phyloP scores from a whole-genome alignment of 2,113 vertebrate genomes.

The Mungos mungo region DNA sequence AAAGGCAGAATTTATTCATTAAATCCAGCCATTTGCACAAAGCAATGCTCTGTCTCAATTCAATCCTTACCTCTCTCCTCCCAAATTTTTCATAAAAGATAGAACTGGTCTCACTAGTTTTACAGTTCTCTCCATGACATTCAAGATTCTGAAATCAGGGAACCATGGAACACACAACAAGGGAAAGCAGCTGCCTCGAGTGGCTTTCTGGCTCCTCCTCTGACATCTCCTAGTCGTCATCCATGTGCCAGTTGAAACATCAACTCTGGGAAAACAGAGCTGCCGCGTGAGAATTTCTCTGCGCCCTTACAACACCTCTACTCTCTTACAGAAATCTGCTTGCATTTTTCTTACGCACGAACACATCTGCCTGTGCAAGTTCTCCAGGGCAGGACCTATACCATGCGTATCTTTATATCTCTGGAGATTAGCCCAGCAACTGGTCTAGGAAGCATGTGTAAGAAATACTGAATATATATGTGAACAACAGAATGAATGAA shows the following conservation, averaged over 20 bases:
- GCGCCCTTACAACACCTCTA: neutral
- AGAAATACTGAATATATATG: neutral
- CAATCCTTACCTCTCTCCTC: neutral
- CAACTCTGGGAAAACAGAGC: neutral
- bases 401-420: neutral
- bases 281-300: neutral
- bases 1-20: slow-evolving; percentile 1
- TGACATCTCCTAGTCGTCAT: neutral
- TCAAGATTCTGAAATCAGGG: neutral
- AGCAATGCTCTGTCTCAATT: slow-evolving; percentile 17
- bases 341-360: neutral
- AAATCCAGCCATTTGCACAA: neutral
- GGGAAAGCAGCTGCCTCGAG: neutral
- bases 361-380: neutral
- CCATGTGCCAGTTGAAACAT: neutral
- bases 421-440: neutral
- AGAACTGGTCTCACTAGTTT: neutral
- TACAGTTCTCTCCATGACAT: neutral
- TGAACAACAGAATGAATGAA: neutral
- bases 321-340: neutral
- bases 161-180: neutral
- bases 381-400: neutral
- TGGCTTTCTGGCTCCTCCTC: neutral
- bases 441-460: neutral
- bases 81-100: neutral